Base-by-base conservation (phyloP, 2,797 vertebrate species). In the Enteromius paludinosus region DNA sequence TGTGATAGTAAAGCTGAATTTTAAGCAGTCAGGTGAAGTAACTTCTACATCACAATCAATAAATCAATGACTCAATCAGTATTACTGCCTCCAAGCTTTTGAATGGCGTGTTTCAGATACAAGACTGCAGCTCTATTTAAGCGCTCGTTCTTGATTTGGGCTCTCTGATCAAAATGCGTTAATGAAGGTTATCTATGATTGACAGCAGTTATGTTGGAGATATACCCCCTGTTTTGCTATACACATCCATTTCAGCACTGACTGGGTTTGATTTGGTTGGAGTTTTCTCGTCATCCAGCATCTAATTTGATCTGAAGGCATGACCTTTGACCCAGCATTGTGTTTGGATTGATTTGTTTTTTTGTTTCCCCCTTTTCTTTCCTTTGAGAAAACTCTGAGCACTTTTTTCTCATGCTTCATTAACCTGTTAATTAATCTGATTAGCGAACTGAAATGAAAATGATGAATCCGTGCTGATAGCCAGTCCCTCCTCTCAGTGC, bases 191-290 rank as follows among this genome's bases (percentile, higher is more conserved):
- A 43, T 85, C 87, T 76, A 77, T 84, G 87, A 90, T 85, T 72
- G 33, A 86, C 79, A 74, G 41, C 12, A 45, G 43, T 14, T 64
- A 65, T 23, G 91, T 90, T 91, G 61, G 86, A 89, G 86, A 92
- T 93, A 90, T 92, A 85, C 90, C 90, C 87, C 90, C 90, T 88
- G 87, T 88, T 91, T 90, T 92, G 93, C 92, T 93, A 93, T 94
- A 93, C 93, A 92, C 87, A 88, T 88, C 85, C 86, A 89, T 86
- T 86, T 88, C 89, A 90, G 90, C 91, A 92, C 89, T 90, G 84
- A 78, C 79, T 85, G 87, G 87, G 87, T 90, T 93, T 91, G 88
- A 83, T 90, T 92, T 92, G 87, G 86, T 89, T 88, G 91, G 89
- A 89, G 87, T 86, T 76, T 91, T 91, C 90, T 91, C 91, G 85